Base-by-base conservation (phyloP, 2,888 invertebrate species). In the Augiades crinisus region DNA sequence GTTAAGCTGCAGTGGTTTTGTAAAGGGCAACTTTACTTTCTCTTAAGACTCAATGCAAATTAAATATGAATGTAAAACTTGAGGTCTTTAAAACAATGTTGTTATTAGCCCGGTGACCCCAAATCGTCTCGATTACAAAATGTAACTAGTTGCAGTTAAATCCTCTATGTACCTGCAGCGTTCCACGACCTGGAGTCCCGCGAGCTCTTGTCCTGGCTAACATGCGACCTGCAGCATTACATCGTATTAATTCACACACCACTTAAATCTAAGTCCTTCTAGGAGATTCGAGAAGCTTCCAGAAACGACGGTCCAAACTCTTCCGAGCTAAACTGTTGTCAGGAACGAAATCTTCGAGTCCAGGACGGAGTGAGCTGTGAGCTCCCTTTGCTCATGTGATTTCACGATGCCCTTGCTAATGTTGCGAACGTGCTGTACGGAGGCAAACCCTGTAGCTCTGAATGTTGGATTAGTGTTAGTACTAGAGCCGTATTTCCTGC, bases 121-220 rank as follows among this genome's bases (percentile, higher is more conserved):
- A 65, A 58, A 55, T 61, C 54, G 63, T 67, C 65, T 68, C 67
- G 56, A 52, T 53, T 60, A 61, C 57, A 58, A 60, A 58, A 13
- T 46, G 41, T 43, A 22, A 36, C 56, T n/a, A n/a, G 17, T 53
- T 64, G 60, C 65, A 63, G 59, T 56, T 61, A 65, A 68, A 67
- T 77, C 73, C 70, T 74, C 69, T 68, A 73, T 70, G 58, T 82
- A 82, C 82, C 82, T 81, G 81, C 72, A 34, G 78, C 59, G n/a
- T 79, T 79, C 88, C 88, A 88, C 31, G 81, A 66, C 19, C 88
- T 73, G 17, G 77, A 68, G 40, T 89, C 88, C 69, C 88, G 68
- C 19, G 81, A 67, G 40, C 71, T 70, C 77, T 89, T 87, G 71
- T 89, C 88, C 71, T 84, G 85, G 76, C 73, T 79, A 63, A 84